Percentiles rank a stretch among this genome's conserved stretches.
These are phyloP conservation scores for Geococcyx californianus DNA, from an alignment of 2,113 vertebrate species.

Conservation along the genomic window DNA sequence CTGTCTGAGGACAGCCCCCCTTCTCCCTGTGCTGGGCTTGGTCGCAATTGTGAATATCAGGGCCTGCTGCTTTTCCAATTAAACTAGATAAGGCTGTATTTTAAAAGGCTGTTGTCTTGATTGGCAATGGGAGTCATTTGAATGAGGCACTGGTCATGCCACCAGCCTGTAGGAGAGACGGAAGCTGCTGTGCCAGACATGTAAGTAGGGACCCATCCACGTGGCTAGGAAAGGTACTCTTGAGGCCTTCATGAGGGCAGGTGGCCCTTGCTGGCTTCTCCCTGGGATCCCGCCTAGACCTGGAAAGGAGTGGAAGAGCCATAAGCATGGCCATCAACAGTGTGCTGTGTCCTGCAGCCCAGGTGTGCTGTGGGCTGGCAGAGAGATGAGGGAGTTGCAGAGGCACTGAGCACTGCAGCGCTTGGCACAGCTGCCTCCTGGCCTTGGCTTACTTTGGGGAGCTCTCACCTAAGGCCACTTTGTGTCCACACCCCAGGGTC, in stretches of 20 bases:
- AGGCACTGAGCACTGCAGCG: neutral
- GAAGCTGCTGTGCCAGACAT: neutral
- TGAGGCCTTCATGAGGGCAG: neutral
- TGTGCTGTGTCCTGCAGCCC: neutral
- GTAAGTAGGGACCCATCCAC: neutral
- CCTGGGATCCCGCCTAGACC: no score
- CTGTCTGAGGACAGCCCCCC: neutral
- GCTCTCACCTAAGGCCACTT: neutral
- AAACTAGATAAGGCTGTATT: neutral
- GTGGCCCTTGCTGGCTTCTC: neutral
- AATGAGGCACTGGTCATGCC: neutral
- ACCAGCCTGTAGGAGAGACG: neutral
- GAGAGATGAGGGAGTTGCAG: neutral
- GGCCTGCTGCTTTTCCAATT: neutral
- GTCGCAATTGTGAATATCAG: neutral
- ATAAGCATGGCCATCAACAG: rapidly evolving
- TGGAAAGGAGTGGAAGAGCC: neutral
- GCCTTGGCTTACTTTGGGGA: rapidly evolving
- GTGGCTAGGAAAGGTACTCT: neutral
- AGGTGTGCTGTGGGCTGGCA: rapidly evolving
- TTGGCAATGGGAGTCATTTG: rapidly evolving
- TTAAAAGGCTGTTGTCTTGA: neutral
- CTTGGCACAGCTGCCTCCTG: neutral
- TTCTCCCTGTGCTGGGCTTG: neutral
- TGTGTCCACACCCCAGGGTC: rapidly evolving